phyloP scores from a whole-genome alignment of 2,888 invertebrate species.

The Drosophila fungiperda region DNA sequence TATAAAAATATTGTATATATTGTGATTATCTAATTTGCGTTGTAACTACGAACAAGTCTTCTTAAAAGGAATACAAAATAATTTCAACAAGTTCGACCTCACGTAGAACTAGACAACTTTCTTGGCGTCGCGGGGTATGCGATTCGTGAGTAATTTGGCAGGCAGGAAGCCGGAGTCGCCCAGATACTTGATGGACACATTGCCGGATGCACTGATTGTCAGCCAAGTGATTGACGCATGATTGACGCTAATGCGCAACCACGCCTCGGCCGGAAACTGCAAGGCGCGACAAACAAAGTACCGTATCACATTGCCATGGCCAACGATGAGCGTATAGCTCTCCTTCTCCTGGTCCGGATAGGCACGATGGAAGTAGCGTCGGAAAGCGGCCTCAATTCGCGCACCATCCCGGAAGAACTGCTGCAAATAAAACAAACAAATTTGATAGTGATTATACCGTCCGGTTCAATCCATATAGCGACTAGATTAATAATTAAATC shows the following conservation, averaged over 20 bases:
- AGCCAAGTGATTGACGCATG: constrained; percentile 98
- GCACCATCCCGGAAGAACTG: constrained; percentile 97
- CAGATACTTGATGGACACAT: constrained; percentile 91
- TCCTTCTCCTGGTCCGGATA: constrained; percentile 91
- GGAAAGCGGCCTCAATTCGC: constrained; percentile 97
- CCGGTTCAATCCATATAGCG: neutral
- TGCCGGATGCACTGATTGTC: constrained; percentile 93
- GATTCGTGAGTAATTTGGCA: constrained; percentile 89
- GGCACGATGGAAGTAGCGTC: constrained; percentile 96
- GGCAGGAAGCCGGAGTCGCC: constrained; percentile 97
- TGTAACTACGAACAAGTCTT: constrained; percentile 4
- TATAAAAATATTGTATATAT: constrained; percentile 1
- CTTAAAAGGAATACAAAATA: constrained; percentile 1
- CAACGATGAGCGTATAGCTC: constrained; percentile 95
- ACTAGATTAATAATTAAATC: neutral
- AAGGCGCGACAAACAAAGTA: constrained; percentile 97
- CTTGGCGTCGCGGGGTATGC: constrained; percentile 83
- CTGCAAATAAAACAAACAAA: constrained; percentile 85
- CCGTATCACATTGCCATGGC: constrained; percentile 99
- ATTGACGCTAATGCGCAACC: constrained; percentile 96
- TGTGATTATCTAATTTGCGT: neutral
- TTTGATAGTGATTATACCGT: constrained; percentile 1
- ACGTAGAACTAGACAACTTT: constrained; percentile 74
- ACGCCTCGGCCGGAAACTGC: constrained; percentile 98
- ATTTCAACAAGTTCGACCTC: neutral